A percentile compares a stretch with the other conserved stretches of the same genome.
Evolutionary conservation across 2,888 invertebrate species (phyloP).

Genomic region (Calameuta idolon): DNA sequence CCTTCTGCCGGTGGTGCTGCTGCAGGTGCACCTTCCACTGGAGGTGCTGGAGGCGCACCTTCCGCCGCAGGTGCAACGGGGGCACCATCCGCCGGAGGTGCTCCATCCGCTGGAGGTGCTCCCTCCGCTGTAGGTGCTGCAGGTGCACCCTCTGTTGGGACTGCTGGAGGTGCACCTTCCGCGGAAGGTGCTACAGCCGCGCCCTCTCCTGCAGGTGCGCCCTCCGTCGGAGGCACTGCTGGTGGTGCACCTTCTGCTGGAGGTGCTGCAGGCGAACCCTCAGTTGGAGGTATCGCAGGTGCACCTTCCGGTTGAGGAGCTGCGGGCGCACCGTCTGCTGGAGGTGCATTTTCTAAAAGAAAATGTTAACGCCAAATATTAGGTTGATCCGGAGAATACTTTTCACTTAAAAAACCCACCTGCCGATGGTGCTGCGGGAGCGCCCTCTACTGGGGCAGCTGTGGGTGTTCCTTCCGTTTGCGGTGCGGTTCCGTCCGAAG

Average conservation of each 20-base stretch:
- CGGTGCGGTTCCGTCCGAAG: slow-evolving; percentile 39
- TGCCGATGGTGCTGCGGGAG: slow-evolving; percentile 42
- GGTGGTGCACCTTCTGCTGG: slow-evolving; percentile 44
- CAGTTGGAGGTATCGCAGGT: slow-evolving; percentile 47
- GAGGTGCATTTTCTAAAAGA: slow-evolving; percentile 35
- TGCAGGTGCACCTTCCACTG: slow-evolving; percentile 48
- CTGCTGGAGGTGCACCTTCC: slow-evolving; percentile 44
- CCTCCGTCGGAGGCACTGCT: slow-evolving; percentile 55
- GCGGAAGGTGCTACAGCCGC: slow-evolving; percentile 52
- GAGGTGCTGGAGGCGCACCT: slow-evolving; percentile 24
- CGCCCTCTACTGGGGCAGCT: slow-evolving; percentile 49
- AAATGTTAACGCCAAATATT: slow-evolving; percentile 4
- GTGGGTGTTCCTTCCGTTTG: slow-evolving; percentile 52
- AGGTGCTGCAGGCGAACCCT: slow-evolving; percentile 36
- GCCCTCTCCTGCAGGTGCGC: slow-evolving; percentile 48
- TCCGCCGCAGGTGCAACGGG: slow-evolving; percentile 16
- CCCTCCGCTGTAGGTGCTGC: slow-evolving; percentile 47
- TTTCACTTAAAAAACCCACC: slow-evolving; percentile 18
- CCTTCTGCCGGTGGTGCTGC: slow-evolving; percentile 47
- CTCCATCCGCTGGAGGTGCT: slow-evolving; percentile 5
- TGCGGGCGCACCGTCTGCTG: slow-evolving; percentile 47
- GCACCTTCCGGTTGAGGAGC: slow-evolving; percentile 37
- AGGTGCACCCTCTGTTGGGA: too few species aligned
- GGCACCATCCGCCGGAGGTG: too few species aligned
- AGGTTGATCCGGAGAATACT: background rate